Evolutionary conservation across 2,113 vertebrate genomes (phyloP).

Genomic region (Aramus guarauna): DNA sequence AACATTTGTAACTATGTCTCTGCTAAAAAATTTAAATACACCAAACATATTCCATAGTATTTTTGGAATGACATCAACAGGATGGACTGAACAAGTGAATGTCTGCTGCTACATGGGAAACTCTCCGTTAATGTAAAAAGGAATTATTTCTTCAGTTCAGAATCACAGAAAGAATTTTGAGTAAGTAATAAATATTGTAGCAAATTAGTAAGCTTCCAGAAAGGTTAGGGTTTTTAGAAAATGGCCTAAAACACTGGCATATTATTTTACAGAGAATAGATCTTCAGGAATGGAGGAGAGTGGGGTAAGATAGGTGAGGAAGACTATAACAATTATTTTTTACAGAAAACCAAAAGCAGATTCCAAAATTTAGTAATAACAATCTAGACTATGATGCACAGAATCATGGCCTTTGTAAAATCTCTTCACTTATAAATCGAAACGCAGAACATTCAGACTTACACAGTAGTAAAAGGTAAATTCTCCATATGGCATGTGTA

Average conservation of each 20-base stretch:
- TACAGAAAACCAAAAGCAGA: background rate
- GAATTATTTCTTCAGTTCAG: background rate
- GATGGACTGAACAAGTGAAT: background rate
- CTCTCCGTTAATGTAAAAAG: fast-evolving
- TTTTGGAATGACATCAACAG: background rate
- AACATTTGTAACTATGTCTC: background rate
- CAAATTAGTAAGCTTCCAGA: background rate
- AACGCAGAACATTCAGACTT: conserved; percentile 46
- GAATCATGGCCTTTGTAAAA: background rate
- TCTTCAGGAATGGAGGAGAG: background rate
- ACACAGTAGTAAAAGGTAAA: conserved; percentile 43
- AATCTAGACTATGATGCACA: background rate
- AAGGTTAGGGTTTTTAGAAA: background rate
- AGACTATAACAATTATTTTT: background rate
- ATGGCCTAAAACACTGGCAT: background rate
- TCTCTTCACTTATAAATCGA: conserved; percentile 35
- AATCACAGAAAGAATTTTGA: background rate
- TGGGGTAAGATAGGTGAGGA: background rate
- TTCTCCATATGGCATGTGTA: conserved; percentile 10
- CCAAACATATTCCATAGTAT: background rate
- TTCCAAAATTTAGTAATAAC: background rate
- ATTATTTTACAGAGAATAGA: background rate
- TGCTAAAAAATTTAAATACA: background rate
- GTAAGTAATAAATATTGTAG: background rate
- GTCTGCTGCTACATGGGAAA: background rate